Conservation (phyloP, 1,140 invertebrate genomes). For the Liolophura sinensis region DNA sequence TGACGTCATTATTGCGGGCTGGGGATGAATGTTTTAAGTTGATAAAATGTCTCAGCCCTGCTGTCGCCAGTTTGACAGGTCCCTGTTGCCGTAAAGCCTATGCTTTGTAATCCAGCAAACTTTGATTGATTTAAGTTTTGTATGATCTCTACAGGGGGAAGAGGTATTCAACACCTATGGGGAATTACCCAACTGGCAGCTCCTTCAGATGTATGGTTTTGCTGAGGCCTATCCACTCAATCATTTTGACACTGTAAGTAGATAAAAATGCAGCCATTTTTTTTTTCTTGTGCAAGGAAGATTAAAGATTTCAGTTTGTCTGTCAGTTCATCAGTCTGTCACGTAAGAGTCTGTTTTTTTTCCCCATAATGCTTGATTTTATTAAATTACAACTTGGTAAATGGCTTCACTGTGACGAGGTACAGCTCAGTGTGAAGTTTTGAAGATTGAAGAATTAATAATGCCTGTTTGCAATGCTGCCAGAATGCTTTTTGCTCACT, state of each 20-base stretch:
- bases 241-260: slow-evolving; percentile 51
- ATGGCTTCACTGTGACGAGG: neutral
- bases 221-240: slow-evolving; percentile 52
- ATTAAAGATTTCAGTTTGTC: neutral
- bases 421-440: too few relatives aligned
- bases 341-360: neutral
- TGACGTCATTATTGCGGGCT: too few relatives aligned
- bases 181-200: slow-evolving; percentile 49
- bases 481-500: too few relatives aligned
- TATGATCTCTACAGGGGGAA: slow-evolving; percentile 42
- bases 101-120: too few relatives aligned
- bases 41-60: too few relatives aligned
- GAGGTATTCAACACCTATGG: slow-evolving; percentile 61
- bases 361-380: neutral
- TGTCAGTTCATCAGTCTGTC: neutral
- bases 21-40: too few relatives aligned
- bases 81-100: too few relatives aligned
- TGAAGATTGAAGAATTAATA: too few relatives aligned
- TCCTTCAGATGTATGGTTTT: slow-evolving; percentile 61
- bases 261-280: neutral
- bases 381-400: neutral
- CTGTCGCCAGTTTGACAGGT: too few relatives aligned
- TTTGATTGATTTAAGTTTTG: too few relatives aligned
- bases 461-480: too few relatives aligned
- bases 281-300: neutral